Evolutionary conservation across 92 coral and sea anemone species (phyloP).

Genomic region (Heliopora coerulea): DNA sequence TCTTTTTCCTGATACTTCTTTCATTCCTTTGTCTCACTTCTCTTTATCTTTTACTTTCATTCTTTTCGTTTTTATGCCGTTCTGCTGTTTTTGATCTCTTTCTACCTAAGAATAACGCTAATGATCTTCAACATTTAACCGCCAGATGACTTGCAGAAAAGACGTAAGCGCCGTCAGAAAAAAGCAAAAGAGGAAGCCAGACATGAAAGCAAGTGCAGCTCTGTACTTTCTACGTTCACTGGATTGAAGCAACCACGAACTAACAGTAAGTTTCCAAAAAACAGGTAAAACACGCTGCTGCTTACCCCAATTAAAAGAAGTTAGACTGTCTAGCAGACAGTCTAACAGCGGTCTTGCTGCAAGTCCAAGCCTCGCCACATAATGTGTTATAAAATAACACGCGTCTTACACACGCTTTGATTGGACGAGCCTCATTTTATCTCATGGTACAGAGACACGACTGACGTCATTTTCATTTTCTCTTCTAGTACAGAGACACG

Average conservation of each 20-base stretch:
- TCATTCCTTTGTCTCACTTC: background rate
- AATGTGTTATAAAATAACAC: no score
- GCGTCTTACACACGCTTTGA: no score
- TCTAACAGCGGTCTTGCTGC: no score
- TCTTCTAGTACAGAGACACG: no score
- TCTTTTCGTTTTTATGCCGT: background rate
- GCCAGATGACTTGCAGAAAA: slow-evolving; percentile 67
- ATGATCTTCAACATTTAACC: background rate
- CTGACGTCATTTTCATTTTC: no score
- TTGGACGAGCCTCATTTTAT: no score
- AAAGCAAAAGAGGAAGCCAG: slow-evolving; percentile 83
- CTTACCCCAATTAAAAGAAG: no score
- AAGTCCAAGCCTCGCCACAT: no score
- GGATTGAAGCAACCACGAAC: slow-evolving; percentile 14
- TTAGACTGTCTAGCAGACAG: no score
- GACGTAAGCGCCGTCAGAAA: slow-evolving; percentile 81
- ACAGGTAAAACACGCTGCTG: no score
- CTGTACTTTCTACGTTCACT: slow-evolving; percentile 46
- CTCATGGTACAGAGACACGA: no score
- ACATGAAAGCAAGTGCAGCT: slow-evolving; percentile 66
- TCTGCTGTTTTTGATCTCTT: background rate
- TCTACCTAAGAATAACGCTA: background rate
- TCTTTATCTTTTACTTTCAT: background rate
- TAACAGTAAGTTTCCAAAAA: background rate
- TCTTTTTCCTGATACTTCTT: background rate